Base-by-base conservation (phyloP, 2,797 vertebrate genomes). In the Chrysocyon brachyurus region DNA sequence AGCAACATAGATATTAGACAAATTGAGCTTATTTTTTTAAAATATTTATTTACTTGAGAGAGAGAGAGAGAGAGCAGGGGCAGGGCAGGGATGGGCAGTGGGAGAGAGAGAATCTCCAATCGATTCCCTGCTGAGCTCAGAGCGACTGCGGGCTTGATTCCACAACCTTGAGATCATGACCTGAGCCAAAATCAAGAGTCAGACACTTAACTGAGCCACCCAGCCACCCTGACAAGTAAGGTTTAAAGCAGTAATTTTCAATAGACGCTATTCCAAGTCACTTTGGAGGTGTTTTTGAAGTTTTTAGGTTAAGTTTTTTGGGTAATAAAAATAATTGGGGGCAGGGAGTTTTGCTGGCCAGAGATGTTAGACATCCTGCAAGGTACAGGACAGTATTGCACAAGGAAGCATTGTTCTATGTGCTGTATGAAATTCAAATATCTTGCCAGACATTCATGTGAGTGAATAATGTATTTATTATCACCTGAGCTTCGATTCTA, bases 401-500 rank as follows among this genome's bases (percentile, higher is more conserved):
- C 7, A 57, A 72, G n/a, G 36, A 75, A 92, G 52, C 79, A 86
- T 9, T 73, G n/a, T 66, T 73, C 36, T 8, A 31, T 49, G 54
- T 56, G 9, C 81, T 52, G n/a, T 19, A 78, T 19, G 31, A 90
- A 91, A 93, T 87, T 87, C 83, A 78, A 93, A 91, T 87, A 49
- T 78, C 87, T 91, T 88, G 36, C 16, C 57, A 91, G 75, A 93
- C 75, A 95, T 70, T 92, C 61, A 95, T 22, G 9, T 57, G 93
- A 95, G 87, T 91, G 46, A 91, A 78, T 61, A 93, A 90, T 57
- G 73, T 66, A 93, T 52, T 83, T 70, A 82, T 91, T 77, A 93
- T 40, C 57, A 84, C 33, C 83, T 79, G 7, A 66, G 15, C 64
- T 78, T 88, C 49, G 68, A 88, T 57, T 83, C n/a, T 87, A 94